Evolutionary conservation across 2,888 invertebrate species (phyloP).

Genomic region (Apamea anceps): DNA sequence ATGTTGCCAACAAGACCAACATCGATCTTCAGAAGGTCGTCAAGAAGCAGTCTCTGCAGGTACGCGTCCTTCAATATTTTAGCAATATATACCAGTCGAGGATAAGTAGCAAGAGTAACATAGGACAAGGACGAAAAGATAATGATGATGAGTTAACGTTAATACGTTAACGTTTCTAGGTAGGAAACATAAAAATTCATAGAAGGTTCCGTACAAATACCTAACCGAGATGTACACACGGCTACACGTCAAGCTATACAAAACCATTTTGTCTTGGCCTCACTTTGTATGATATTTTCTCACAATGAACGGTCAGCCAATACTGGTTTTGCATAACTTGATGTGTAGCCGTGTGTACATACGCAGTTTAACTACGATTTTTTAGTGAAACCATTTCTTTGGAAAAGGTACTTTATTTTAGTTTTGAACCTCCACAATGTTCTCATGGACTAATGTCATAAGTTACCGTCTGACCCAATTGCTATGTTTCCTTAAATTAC

Average conservation of each 20-base stretch:
- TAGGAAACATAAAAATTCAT: background rate
- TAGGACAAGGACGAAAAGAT: background rate
- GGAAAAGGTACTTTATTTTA: background rate
- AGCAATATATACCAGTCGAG: background rate
- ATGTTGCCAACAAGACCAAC: conserved; percentile 99
- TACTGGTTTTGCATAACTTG: too few species aligned
- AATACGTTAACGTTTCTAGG: too few species aligned
- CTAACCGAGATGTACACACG: background rate
- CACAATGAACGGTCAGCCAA: too few species aligned
- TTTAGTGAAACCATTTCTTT: background rate
- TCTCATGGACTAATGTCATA: background rate
- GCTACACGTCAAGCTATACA: too few species aligned
- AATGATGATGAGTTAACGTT: too few species aligned
- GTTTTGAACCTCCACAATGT: background rate
- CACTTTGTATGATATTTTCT: too few species aligned
- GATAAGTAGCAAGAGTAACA: background rate
- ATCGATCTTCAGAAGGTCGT: conserved; percentile 99
- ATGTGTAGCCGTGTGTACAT: too few species aligned
- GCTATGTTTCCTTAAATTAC: background rate
- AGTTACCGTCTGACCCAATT: background rate
- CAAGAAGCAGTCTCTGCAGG: conserved; percentile 98
- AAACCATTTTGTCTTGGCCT: too few species aligned
- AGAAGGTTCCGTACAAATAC: background rate
- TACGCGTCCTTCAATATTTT: conserved; percentile 72
- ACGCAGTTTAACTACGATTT: background rate